These are phyloP conservation scores for Baryphthengus martii DNA, from an alignment of 2,113 vertebrate genomes.

Conservation along the genomic window DNA sequence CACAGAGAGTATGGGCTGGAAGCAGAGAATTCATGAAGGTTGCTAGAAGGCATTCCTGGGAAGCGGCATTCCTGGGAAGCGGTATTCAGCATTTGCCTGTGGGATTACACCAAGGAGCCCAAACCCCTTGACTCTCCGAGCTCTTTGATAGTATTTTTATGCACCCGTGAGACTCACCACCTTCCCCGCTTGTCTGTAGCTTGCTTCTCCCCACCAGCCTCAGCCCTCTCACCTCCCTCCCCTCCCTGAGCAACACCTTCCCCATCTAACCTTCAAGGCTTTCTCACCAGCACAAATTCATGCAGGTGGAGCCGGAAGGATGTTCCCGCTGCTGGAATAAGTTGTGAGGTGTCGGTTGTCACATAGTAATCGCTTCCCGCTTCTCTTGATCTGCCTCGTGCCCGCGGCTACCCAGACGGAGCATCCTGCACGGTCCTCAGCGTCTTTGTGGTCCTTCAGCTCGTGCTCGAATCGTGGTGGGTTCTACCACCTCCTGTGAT, in stretches of 20 bases:
- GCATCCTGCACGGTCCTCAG: accelerated
- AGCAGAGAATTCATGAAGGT: neutral
- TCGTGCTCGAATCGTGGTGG: accelerated
- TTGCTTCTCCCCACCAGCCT: neutral
- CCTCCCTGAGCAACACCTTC: neutral
- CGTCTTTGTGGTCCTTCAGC: neutral
- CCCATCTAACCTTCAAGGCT: neutral
- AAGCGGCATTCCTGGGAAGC: neutral
- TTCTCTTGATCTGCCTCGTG: neutral
- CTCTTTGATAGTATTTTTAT: neutral
- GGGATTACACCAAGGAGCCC: neutral
- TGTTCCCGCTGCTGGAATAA: neutral
- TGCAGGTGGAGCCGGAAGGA: constrained; percentile 61
- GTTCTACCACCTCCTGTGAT: neutral
- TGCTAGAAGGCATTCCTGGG: neutral
- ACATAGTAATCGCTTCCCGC: neutral
- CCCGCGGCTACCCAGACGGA: accelerated
- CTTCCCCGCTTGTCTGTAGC: neutral
- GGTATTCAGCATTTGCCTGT: neutral
- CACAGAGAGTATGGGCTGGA: neutral
- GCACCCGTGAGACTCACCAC: neutral
- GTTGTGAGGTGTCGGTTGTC: neutral
- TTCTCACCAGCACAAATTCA: neutral
- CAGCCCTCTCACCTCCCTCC: neutral
- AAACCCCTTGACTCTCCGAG: neutral